These are phyloP conservation scores for Dilophus febrilis DNA, from an alignment of 2,888 invertebrate species.

Conservation along the genomic window DNA sequence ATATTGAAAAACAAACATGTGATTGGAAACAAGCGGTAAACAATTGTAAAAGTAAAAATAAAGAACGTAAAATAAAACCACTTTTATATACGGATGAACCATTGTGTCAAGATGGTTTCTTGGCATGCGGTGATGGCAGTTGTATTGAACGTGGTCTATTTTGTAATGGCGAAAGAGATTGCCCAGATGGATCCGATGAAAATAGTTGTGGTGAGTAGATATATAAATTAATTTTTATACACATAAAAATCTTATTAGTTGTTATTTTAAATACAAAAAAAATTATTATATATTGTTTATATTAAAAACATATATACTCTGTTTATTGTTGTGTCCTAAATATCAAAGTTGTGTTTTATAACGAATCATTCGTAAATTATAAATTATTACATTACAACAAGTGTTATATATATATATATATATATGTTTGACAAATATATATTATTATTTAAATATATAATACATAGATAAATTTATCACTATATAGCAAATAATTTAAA, in stretches of 20 bases:
- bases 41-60: slow-evolving; percentile 79
- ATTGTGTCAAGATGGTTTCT: slow-evolving; percentile 67
- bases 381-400: too few relatives aligned
- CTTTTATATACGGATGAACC: slow-evolving; percentile 79
- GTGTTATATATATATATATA: too few relatives aligned
- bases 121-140: slow-evolving; percentile 74
- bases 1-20: slow-evolving; percentile 88
- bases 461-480: too few relatives aligned
- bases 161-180: slow-evolving; percentile 86
- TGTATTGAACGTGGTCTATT: slow-evolving; percentile 81
- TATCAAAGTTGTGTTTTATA: too few relatives aligned
- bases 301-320: too few relatives aligned
- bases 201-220: slow-evolving; percentile 67
- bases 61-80: slow-evolving; percentile 75
- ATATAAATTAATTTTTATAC: slow-evolving; percentile 16
- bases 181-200: slow-evolving; percentile 75
- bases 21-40: slow-evolving; percentile 90
- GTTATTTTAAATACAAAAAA: background rate
- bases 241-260: slow-evolving; percentile 8
- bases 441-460: too few relatives aligned
- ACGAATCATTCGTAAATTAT: too few relatives aligned
- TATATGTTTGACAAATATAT: too few relatives aligned
- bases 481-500: too few relatives aligned
- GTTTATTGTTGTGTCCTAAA: too few relatives aligned
- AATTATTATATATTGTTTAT: background rate